These are phyloP conservation scores for Ancistrus triradiatus DNA, from an alignment of 2,113 vertebrate genomes.

Conservation along the genomic window DNA sequence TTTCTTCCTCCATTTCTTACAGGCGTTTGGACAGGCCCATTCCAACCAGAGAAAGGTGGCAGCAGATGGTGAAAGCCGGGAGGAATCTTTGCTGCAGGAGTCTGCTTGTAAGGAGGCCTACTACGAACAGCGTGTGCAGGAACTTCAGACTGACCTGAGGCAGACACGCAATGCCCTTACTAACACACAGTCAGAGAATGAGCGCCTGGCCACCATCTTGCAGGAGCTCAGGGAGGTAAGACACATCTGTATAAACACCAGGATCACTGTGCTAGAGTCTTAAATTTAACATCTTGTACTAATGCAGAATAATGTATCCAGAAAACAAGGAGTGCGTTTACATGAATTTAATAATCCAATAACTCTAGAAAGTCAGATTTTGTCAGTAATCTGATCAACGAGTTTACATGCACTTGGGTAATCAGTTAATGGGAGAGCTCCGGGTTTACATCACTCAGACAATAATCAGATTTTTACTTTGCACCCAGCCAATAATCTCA, in stretches of 20 bases:
- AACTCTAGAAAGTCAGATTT: no score
- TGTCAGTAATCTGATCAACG: no score
- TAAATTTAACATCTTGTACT: no score
- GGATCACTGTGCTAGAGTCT: no score
- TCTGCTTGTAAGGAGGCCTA: constrained; percentile 95
- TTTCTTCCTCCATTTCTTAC: background rate
- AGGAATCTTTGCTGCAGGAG: constrained; percentile 93
- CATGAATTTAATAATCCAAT: no score
- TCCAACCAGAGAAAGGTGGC: constrained; percentile 96
- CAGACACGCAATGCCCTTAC: constrained; percentile 80
- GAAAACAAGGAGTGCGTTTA: no score
- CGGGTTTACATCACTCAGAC: no score
- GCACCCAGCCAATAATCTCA: no score
- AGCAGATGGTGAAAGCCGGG: constrained; percentile 93
- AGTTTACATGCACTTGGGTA: no score
- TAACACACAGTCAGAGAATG: constrained; percentile 86
- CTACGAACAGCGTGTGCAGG: constrained; percentile 90
- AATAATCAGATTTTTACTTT: no score
- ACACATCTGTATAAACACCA: background rate
- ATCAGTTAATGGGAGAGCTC: no score
- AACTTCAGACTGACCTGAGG: constrained; percentile 89
- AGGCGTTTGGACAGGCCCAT: constrained; percentile 95
- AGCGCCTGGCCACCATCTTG: constrained; percentile 80
- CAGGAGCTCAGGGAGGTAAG: constrained; percentile 91
- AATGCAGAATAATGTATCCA: no score